Percentiles rank a stretch among this genome's conserved stretches.
phyloP scores from a whole-genome alignment of 2,113 vertebrate species.

The Rana temporaria region DNA sequence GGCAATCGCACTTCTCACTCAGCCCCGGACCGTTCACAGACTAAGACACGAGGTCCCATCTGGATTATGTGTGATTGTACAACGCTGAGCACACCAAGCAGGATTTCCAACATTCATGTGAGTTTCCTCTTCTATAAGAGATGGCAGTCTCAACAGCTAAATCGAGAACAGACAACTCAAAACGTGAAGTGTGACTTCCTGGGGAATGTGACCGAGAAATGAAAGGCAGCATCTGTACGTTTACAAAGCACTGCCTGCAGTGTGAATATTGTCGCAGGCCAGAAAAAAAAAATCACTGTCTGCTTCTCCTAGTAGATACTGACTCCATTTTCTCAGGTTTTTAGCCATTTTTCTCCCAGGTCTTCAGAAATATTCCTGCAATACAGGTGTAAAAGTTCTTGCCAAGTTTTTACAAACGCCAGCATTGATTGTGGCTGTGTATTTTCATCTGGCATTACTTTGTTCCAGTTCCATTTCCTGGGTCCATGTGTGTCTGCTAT shows the following conservation, averaged over 20 bases:
- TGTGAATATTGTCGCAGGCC: neutral
- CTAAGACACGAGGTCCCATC: neutral
- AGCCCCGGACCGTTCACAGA: neutral
- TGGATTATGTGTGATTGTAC: neutral
- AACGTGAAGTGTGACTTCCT: neutral
- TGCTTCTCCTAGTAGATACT: conserved; percentile 3
- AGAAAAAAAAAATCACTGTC: neutral
- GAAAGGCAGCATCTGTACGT: neutral
- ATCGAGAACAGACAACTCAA: neutral
- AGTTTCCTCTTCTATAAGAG: conserved; percentile 15
- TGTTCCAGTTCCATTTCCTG: conserved; percentile 23
- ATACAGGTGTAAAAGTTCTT: conserved; percentile 15
- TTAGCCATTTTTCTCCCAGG: conserved; percentile 3
- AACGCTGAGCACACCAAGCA: neutral
- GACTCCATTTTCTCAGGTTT: neutral
- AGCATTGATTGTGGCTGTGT: neutral
- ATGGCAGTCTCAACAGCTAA: neutral
- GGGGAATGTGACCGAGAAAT: conserved; percentile 12
- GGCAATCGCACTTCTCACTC: neutral
- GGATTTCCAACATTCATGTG: neutral
- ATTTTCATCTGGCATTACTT: conserved; percentile 4
- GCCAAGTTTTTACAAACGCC: conserved; percentile 17
- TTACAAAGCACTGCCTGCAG: conserved; percentile 22
- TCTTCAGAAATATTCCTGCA: conserved; percentile 25
- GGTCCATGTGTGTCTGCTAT: conserved; percentile 64